Base-by-base conservation (phyloP, 2,888 invertebrate species). In the Amphipyra tragopoginis region DNA sequence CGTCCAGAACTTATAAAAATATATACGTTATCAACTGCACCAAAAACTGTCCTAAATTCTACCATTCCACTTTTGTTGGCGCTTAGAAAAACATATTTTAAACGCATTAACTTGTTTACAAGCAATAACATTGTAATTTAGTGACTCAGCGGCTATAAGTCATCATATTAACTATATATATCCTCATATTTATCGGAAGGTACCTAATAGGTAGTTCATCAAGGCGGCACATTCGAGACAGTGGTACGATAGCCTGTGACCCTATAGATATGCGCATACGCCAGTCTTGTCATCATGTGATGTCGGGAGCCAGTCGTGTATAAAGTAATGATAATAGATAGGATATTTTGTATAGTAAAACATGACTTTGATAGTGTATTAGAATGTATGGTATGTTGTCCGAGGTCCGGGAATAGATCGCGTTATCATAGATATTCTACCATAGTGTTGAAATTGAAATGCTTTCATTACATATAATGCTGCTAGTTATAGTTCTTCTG, bases 161-260 rank as follows among this genome's bases (percentile, higher is more conserved):
- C 54, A 61, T 47, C 7, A 21, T 15, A 2, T 39, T 10, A 48
- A 44, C n/a, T 50, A 43, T 53, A 40, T 40, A 33, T 50, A 40
- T 59, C n/a, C 29, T 47, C 47, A 26, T 65, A 48, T 34, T 42
- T 40, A 60, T 57, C 43, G 8, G 21, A 51, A 55, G 70, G 56
- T 69, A 57, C 44, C 14, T 14, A 57, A 49, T 65, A 65, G 62
- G 62, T 54, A 63, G 58, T 69, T 69, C 64, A 75, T 69, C 79
- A 63, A 64, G 52, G 76, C 79, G 69, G 73, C 61, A 76, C 63
- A 62, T 62, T 50, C 58, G 71, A 79, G 79, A 70, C 77, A 43
- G 40, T 38, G 14, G 1, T n/a, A 7, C 1, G 76, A 77, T 77
- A 77, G 42, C 69, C 76, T 49, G 13, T 79, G 79, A 76, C 72